phyloP scores from a whole-genome alignment of 2,113 vertebrate genomes.

The Ursus arctos region DNA sequence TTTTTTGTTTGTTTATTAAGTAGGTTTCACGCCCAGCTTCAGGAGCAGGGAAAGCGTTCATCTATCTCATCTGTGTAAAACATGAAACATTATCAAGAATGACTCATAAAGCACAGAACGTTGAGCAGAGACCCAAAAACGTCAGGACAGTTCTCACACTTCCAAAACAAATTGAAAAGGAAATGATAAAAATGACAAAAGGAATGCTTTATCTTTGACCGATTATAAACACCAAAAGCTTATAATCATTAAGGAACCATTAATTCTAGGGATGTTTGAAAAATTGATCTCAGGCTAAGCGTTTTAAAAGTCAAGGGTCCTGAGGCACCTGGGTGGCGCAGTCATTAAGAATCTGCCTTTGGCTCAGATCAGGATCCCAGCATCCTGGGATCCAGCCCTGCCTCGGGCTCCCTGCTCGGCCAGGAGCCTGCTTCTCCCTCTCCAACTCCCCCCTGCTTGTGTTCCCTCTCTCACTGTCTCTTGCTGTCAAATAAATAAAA shows the following conservation, averaged over 20 bases:
- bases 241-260: background rate
- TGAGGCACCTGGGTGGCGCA: too few relatives aligned
- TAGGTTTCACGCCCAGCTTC: background rate
- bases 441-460: too few relatives aligned
- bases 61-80: background rate
- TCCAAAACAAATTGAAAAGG: background rate
- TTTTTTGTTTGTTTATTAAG: background rate
- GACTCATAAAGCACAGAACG: too few relatives aligned
- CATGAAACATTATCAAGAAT: background rate
- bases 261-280: background rate
- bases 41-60: too few relatives aligned
- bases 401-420: too few relatives aligned
- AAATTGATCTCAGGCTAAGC: background rate
- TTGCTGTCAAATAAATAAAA: too few relatives aligned
- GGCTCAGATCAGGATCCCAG: too few relatives aligned
- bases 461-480: too few relatives aligned
- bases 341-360: too few relatives aligned
- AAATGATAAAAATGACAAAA: background rate
- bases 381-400: too few relatives aligned
- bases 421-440: too few relatives aligned
- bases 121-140: background rate
- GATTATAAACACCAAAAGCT: background rate
- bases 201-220: background rate
- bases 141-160: background rate
- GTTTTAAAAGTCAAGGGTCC: background rate